Evolutionary conservation across 2,888 invertebrate species (phyloP), one percentile per base, ranked within the genome.

Genomic region (Syrphus vitripennis): DNA sequence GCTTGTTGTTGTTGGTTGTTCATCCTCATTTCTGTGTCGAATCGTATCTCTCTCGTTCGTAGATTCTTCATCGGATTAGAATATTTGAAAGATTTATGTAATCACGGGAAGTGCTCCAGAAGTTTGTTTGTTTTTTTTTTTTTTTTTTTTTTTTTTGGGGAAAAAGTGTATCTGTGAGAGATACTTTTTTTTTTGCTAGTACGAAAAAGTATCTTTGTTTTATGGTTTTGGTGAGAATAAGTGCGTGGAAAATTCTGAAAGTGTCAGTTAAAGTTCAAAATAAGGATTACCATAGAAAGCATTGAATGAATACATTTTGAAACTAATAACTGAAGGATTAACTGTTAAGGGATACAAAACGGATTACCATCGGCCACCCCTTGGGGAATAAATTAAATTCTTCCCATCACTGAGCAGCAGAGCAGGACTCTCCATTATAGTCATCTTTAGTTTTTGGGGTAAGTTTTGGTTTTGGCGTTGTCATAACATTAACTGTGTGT

Each of bases 51-150:
- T 57, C 16, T 48, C 34, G 31, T 16, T 48, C 14, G 65, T 65
- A 65, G 65, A 65, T 67, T 24, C 50, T 34, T 50, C 21, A 24
- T 67, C 67, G 67, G 67, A 67, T 67, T 67, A 67, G 67, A 67
- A 70, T 70, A 70, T 55, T 70, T 57, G 40, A 83, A 82, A 81
- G 77, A 82, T 86, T 86, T 86, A 86, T 86, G 82, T 82, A 86
- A 86, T 82, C 86, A 82, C 82, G 77, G 50, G 42, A 76, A 69
- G 78, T 74, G 67, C 63, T 72, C 61, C 21, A 37, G 24, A 53
- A n/a, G n/a, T n/a, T n/a, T n/a, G n/a, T n/a, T n/a, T n/a, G n/a
- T n/a, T n/a, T n/a, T n/a, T n/a, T n/a, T n/a, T n/a, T n/a, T n/a
- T n/a, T n/a, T n/a, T n/a, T n/a, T n/a, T n/a, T n/a, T n/a, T n/a